phyloP scores from a whole-genome alignment of 53 echinoderm and acorn worm species.

The Astropecten irregularis region DNA sequence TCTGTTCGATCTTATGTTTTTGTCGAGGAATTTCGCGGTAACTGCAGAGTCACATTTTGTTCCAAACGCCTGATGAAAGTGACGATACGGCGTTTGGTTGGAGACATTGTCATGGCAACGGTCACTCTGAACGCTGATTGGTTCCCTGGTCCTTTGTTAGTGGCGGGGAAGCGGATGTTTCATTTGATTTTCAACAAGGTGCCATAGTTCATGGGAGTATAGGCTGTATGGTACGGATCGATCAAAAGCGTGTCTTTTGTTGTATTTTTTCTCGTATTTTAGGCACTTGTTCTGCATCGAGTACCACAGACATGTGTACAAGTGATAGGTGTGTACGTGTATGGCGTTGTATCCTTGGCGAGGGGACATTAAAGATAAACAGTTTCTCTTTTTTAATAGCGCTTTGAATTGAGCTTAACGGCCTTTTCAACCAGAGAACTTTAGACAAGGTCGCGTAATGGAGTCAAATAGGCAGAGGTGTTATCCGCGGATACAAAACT shows the following conservation, averaged over 20 bases:
- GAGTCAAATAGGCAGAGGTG: not conserved
- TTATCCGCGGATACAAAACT: not conserved
- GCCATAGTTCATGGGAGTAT: not conserved
- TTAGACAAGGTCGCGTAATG: slow-evolving; percentile 20
- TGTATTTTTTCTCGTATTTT: not conserved
- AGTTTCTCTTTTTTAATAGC: slow-evolving; percentile 24
- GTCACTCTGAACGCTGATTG: too few relatives aligned
- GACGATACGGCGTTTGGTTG: too few relatives aligned
- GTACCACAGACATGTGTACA: not conserved
- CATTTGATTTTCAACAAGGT: not conserved
- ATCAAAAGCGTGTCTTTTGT: not conserved
- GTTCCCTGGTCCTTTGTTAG: too few relatives aligned
- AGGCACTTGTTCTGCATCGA: too few relatives aligned
- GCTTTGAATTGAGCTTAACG: slow-evolving; percentile 43
- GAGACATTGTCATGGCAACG: too few relatives aligned
- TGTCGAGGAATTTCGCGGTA: too few relatives aligned
- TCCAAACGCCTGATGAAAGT: too few relatives aligned
- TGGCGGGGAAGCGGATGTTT: not conserved
- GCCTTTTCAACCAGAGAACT: not conserved
- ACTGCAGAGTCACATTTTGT: too few relatives aligned
- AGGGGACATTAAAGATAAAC: not conserved
- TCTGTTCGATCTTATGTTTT: too few relatives aligned
- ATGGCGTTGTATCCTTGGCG: slow-evolving; percentile 11
- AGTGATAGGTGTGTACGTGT: not conserved
- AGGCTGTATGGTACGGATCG: not conserved